Conservation (phyloP, 2,113 vertebrate species). For the Sapajus apella region DNA sequence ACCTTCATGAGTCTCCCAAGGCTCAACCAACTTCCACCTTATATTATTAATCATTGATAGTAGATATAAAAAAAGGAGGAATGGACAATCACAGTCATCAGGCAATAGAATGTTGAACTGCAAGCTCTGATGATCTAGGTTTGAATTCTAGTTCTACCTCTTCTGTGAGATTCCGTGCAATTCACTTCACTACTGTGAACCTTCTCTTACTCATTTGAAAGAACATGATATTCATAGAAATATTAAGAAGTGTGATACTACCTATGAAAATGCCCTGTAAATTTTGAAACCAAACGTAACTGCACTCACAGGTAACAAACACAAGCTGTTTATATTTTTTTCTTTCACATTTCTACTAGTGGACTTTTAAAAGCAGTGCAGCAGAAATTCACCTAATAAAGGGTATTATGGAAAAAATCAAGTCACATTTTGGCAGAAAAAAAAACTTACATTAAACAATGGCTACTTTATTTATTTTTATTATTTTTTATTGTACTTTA, state of each 20-base stretch:
- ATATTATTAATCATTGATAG: not conserved
- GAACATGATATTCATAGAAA: not conserved
- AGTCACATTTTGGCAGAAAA: not conserved
- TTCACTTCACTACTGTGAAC: not conserved
- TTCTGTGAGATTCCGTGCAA: not conserved
- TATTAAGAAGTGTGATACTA: not conserved
- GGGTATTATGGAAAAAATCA: not conserved
- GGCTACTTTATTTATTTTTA: not conserved
- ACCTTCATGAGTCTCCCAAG: not conserved
- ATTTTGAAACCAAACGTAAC: conserved; percentile 5
- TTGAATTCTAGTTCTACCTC: not conserved
- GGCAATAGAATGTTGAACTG: not conserved
- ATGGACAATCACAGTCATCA: not conserved
- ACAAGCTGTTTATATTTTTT: not conserved
- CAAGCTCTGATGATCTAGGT: not conserved
- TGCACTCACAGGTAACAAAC: not conserved
- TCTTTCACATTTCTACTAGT: not conserved
- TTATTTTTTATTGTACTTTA: too few species aligned
- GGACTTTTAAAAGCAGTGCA: not conserved
- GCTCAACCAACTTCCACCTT: not conserved
- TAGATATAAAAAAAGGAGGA: not conserved
- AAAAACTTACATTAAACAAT: not conserved
- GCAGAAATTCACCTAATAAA: conserved; percentile 21
- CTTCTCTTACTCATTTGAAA: conserved; percentile 18
- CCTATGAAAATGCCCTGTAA: not conserved